These are phyloP conservation scores for Plemyria rubiginata DNA, from an alignment of 2,888 invertebrate species.

Conservation along the genomic window DNA sequence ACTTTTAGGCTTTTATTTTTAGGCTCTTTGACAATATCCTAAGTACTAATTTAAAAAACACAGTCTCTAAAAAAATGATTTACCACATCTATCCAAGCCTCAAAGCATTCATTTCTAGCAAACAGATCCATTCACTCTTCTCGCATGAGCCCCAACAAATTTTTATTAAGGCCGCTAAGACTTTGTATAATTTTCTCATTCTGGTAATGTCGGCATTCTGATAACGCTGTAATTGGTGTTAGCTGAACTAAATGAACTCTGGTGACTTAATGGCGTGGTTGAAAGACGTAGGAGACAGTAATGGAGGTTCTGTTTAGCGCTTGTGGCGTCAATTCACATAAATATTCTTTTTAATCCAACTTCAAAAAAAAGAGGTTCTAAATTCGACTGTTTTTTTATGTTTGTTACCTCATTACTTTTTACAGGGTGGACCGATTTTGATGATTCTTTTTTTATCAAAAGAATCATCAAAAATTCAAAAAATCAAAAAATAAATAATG, in stretches of 20 bases:
- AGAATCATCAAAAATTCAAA: too few relatives aligned
- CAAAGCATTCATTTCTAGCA: constrained; percentile 25
- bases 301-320: not conserved
- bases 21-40: too few relatives aligned
- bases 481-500: too few relatives aligned
- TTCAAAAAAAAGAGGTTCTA: too few relatives aligned
- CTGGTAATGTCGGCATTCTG: constrained; percentile 44
- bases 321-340: not conserved
- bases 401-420: too few relatives aligned
- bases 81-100: constrained; percentile 3
- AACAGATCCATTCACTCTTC: constrained; percentile 58
- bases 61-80: not conserved
- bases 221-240: constrained; percentile 32
- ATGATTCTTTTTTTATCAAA: too few relatives aligned
- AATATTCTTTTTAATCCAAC: too few relatives aligned
- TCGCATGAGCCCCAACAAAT: constrained; percentile 73
- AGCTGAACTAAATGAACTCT: constrained; percentile 34
- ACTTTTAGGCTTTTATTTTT: too few relatives aligned
- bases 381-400: too few relatives aligned
- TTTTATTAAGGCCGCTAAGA: constrained; percentile 80
- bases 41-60: not conserved
- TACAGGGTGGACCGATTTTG: too few relatives aligned
- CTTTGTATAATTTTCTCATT: constrained; percentile 82
- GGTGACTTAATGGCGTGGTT: constrained; percentile 19
- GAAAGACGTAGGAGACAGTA: constrained; percentile 5